phyloP scores from a whole-genome alignment of 2,888 invertebrate species.

The Apantesis nais region DNA sequence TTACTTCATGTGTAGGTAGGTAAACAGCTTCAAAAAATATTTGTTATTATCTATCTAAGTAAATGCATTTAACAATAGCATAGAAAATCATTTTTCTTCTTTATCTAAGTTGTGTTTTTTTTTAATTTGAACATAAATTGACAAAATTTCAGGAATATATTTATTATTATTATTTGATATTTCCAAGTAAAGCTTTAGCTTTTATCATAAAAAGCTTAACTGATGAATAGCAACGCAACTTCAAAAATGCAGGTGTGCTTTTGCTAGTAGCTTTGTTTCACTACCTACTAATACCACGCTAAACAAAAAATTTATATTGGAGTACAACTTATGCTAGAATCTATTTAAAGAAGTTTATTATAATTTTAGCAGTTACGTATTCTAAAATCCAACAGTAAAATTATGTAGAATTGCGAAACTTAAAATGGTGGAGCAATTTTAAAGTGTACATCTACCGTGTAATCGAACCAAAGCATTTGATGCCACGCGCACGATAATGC shows the following conservation, averaged over 20 bases:
- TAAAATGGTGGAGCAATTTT: constrained; percentile 52
- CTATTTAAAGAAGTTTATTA: neutral
- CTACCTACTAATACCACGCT: neutral
- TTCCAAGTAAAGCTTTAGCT: neutral
- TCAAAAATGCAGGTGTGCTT: constrained; percentile 36
- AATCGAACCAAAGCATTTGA: neutral
- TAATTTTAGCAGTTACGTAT: constrained; percentile 3
- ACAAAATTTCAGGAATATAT: too few relatives aligned
- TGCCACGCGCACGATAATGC: neutral
- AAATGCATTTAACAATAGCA: neutral
- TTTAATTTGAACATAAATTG: too few relatives aligned
- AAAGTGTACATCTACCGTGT: constrained; percentile 20
- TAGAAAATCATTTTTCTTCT: neutral
- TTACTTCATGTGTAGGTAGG: neutral
- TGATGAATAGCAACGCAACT: constrained; percentile 21
- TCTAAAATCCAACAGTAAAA: constrained; percentile 13
- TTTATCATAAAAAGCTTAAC: neutral
- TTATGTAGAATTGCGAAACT: constrained; percentile 52
- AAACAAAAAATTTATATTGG: neutral
- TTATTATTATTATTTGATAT: too few relatives aligned
- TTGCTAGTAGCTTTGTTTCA: constrained; percentile 2
- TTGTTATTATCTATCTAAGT: neutral
- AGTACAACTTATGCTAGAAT: neutral
- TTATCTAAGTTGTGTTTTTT: neutral
- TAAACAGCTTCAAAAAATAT: neutral